phyloP scores from a whole-genome alignment of 2,888 invertebrate genomes.

The Agrenia bidenticulata region DNA sequence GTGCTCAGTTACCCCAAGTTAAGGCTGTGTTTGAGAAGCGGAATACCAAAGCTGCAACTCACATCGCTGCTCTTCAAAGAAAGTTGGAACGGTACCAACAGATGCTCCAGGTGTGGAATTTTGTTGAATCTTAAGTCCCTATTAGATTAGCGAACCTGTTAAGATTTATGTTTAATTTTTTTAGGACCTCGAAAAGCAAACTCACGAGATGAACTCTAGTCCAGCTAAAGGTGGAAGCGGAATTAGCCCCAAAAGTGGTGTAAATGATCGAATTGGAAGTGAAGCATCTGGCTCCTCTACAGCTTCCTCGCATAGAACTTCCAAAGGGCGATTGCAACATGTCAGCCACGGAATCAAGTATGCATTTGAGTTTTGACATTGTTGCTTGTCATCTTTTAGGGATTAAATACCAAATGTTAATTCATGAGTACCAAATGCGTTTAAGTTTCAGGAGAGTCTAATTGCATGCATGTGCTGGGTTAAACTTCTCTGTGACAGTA shows the following conservation, averaged over 20 bases:
- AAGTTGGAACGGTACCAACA: conserved; percentile 50
- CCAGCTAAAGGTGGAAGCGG: conserved; percentile 42
- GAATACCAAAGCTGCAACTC: conserved; percentile 49
- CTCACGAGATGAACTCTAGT: conserved; percentile 36
- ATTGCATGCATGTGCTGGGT: no score
- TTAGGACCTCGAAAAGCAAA: conserved; percentile 43
- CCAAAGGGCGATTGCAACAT: conserved; percentile 46
- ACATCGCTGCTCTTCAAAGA: conserved; percentile 49
- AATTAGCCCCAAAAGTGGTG: conserved; percentile 34
- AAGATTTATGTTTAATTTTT: no score
- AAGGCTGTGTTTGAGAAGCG: conserved; percentile 51
- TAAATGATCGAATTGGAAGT: conserved; percentile 41
- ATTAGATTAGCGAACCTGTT: no score
- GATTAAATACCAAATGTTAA: no score
- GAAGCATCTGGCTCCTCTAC: conserved; percentile 51
- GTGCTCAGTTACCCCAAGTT: conserved; percentile 50
- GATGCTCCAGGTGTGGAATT: conserved; percentile 44
- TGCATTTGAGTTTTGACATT: no score
- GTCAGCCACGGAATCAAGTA: conserved; percentile 52
- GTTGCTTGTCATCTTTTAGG: no score
- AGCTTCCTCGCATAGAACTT: conserved; percentile 48
- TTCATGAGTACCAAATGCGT: no score
- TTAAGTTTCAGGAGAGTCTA: no score
- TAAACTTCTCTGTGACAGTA: no score
- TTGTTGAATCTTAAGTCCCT: no score